These are phyloP conservation scores for Sceloporus tristichus DNA, from an alignment of 2,113 vertebrate species.

Conservation along the genomic window DNA sequence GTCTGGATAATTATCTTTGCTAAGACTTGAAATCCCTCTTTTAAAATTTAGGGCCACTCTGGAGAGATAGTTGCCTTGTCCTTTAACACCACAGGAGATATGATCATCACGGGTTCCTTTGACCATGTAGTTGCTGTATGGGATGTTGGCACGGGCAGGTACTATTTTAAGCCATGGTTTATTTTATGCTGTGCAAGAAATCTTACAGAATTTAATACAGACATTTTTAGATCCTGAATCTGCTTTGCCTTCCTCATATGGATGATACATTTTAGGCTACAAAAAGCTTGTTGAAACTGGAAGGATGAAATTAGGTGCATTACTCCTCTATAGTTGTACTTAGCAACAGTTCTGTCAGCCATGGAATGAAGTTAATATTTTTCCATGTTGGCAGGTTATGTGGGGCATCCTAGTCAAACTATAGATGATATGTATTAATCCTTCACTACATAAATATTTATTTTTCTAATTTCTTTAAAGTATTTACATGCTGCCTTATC, in stretches of 20 bases:
- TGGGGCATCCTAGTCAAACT: neutral
- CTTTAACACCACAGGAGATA: constrained; percentile 89
- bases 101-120: constrained; percentile 93
- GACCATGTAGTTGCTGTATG: constrained; percentile 91
- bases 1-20: constrained; percentile 13
- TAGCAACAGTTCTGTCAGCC: neutral
- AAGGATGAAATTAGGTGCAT: neutral
- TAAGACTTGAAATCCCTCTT: constrained; percentile 36
- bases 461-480: constrained; percentile 3
- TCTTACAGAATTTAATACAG: constrained; percentile 12
- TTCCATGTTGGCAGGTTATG: neutral
- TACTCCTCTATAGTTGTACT: neutral
- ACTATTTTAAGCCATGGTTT: constrained; percentile 39
- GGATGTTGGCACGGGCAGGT: constrained; percentile 93
- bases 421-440: neutral
- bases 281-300: neutral
- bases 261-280: neutral
- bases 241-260: neutral
- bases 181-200: constrained; percentile 24
- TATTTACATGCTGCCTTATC: neutral
- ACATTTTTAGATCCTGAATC: constrained; percentile 8
- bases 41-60: constrained; percentile 85
- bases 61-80: constrained; percentile 91
- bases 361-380: neutral
- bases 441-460: neutral